Conservation (phyloP, 2,888 invertebrate genomes). For the Drosophila kanekoi region DNA sequence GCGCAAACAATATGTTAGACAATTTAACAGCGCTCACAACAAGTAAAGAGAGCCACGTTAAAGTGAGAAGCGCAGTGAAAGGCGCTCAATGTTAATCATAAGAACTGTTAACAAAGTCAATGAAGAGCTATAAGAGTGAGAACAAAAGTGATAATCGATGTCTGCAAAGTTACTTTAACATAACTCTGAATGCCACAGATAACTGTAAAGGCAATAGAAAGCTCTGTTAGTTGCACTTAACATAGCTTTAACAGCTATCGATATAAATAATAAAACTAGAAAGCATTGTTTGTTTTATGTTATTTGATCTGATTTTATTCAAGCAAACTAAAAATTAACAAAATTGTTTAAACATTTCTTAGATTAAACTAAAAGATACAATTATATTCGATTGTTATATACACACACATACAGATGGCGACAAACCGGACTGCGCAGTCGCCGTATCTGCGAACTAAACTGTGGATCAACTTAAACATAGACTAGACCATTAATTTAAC, state of each 20-base stretch:
- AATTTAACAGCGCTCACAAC: too few relatives aligned
- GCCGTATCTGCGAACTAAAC: conserved; percentile 13
- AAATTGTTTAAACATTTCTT: conserved; percentile 69
- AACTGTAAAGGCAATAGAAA: too few relatives aligned
- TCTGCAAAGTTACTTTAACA: too few relatives aligned
- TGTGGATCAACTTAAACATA: conserved; percentile 59
- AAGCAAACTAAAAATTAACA: conserved; percentile 77
- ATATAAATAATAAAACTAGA: not conserved
- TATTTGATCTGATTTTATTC: conserved; percentile 63
- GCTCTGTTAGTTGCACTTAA: not conserved
- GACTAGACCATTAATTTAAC: conserved; percentile 78
- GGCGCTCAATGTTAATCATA: not conserved
- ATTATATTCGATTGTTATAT: conserved; percentile 21
- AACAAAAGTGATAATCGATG: too few relatives aligned
- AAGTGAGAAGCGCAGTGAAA: not conserved
- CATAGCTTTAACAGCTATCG: not conserved
- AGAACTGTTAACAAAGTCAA: too few relatives aligned
- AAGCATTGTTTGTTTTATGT: not conserved
- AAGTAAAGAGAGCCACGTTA: not conserved
- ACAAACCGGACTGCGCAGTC: conserved; percentile 25
- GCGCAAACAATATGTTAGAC: too few relatives aligned
- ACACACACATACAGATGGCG: conserved; percentile 39
- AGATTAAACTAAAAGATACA: conserved; percentile 29
- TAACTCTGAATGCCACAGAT: too few relatives aligned
- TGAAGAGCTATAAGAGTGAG: too few relatives aligned